phyloP scores from a whole-genome alignment of 2,888 invertebrate genomes.

The Drosophila pegasa region DNA sequence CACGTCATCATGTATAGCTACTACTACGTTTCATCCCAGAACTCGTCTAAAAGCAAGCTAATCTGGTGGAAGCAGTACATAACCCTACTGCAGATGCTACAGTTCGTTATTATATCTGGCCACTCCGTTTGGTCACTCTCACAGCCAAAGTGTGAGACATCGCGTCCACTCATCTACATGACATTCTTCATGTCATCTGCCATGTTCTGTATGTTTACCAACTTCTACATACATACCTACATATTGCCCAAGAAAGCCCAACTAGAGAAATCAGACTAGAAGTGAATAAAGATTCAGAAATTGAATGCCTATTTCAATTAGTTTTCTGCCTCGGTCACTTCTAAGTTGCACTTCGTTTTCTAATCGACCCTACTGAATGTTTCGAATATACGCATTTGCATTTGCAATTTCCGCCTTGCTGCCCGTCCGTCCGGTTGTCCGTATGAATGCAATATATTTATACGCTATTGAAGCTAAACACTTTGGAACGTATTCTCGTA shows the following conservation, averaged over 20 bases:
- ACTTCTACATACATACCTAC: constrained; percentile 46
- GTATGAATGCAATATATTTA: too few relatives aligned
- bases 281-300: not conserved
- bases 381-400: not conserved
- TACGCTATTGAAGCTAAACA: too few relatives aligned
- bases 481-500: too few relatives aligned
- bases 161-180: constrained; percentile 17
- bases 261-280: not conserved
- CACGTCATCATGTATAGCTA: constrained; percentile 58
- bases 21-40: constrained; percentile 47
- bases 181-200: constrained; percentile 17
- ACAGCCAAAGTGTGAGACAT: constrained; percentile 43
- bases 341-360: not conserved
- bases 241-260: constrained; percentile 5
- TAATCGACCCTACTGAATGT: not conserved
- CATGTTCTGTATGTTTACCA: constrained; percentile 56
- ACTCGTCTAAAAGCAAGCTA: not conserved
- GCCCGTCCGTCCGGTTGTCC: too few relatives aligned
- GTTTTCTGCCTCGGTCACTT: not conserved
- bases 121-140: constrained; percentile 40
- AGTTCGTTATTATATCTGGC: constrained; percentile 42
- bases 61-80: constrained; percentile 64
- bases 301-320: not conserved
- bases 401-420: too few relatives aligned
- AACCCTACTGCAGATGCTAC: constrained; percentile 55